Base-by-base conservation (phyloP, 2,113 vertebrate species). In the Meriones unguiculatus region DNA sequence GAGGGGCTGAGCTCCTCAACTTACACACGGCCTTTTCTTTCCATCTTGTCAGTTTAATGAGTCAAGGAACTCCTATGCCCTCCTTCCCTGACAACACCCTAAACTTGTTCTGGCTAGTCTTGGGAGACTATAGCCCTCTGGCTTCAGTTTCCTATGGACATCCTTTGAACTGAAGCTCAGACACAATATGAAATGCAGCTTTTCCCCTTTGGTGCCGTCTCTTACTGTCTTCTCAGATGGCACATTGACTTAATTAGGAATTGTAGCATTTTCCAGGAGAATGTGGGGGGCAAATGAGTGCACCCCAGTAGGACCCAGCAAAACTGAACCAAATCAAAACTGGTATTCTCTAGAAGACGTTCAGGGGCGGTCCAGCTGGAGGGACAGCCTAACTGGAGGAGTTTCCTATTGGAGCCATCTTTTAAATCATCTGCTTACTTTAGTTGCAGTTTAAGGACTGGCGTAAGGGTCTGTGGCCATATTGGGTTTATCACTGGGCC, bases 231-330 rank as follows among this genome's bases (percentile, higher is more conserved):
- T 84, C 70, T 95, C 22, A 90, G 69, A 52, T 85, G 67, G 78
- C 82, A 75, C 0, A 35, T n/a, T 81, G n/a, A 90, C 59, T 73
- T 86, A 78, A 64, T 82, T 52, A 57, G 75, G 38, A 89, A 52
- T 65, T 70, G 64, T 91, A 80, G 57, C 50, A 62, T 91, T 91
- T 97, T 89, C 64, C 76, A 91, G 52, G 54, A 38, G 94, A 89
- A 85, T 81, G 24, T 72, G 82, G 59, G 89, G 59, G 35, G 77
- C 52, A 91, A 97, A 76, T 65, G 69, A 94, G 20, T 32, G 6
- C 38, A n/a, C 78, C 38, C 73, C 13, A 84, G 13, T 28, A 57
- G n/a, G 67, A 75, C 64, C 93, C 65, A 88, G 10, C 20, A 7
- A 82, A 50, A 72, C 28, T 72, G 25, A 94, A 80, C 30, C 35